Conservation (phyloP, 2,113 vertebrate genomes). For the Tupaia chinensis region DNA sequence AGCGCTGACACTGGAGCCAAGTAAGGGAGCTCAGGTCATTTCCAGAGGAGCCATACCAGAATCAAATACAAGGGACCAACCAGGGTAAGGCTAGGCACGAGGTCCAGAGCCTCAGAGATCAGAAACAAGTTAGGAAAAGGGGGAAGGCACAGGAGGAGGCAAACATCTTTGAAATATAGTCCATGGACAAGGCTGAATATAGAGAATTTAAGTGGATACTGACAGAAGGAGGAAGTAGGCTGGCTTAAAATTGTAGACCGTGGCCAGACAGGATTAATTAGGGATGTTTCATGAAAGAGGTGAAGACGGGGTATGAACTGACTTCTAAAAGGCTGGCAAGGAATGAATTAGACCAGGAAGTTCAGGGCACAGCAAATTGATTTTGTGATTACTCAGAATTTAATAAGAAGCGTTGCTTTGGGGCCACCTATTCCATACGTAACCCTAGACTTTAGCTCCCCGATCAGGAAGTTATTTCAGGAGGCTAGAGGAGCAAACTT, state of each 20-base stretch:
- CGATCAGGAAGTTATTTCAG: neutral
- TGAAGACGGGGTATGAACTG: neutral
- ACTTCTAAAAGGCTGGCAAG: neutral
- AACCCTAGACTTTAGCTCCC: neutral
- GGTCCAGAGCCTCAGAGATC: neutral
- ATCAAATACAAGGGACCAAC: neutral
- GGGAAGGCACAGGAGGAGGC: neutral
- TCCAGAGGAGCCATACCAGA: neutral
- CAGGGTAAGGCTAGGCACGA: neutral
- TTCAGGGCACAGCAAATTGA: neutral
- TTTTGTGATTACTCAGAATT: neutral
- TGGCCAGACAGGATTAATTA: neutral
- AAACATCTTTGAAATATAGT: neutral
- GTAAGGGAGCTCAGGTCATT: neutral
- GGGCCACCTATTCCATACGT: neutral
- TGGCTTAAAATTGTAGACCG: neutral
- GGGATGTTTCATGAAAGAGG: neutral
- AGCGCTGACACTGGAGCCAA: neutral
- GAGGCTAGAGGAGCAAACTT: neutral
- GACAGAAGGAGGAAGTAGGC: neutral
- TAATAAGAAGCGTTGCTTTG: neutral
- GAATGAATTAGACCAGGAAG: neutral
- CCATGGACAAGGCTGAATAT: neutral
- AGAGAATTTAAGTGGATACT: conserved; percentile 5
- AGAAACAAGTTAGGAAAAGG: neutral